Percentiles rank a stretch among this genome's conserved stretches.
Evolutionary conservation across 2,888 invertebrate species (phyloP).

Genomic region (Rutpela maculata): DNA sequence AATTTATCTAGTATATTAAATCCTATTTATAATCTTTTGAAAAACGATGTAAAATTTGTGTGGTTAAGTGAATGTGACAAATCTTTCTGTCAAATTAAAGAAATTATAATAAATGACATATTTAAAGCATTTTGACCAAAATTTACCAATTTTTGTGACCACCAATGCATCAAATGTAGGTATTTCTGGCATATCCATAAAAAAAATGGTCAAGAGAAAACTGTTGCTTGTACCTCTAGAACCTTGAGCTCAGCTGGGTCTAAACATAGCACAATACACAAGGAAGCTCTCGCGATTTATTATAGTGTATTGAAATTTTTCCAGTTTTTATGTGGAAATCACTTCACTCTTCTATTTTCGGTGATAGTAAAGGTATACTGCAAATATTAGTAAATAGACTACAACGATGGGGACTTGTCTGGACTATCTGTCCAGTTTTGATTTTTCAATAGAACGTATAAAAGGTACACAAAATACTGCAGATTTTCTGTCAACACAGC

Average conservation of each 20-base stretch:
- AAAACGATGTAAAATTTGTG: slow-evolving; percentile 32
- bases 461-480: too few species aligned
- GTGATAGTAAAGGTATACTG: not conserved
- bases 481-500: too few species aligned
- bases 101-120: too few species aligned
- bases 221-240: slow-evolving; percentile 39
- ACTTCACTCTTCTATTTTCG: not conserved
- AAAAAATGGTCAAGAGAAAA: slow-evolving; percentile 29
- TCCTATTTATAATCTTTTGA: slow-evolving; percentile 46
- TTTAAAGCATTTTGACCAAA: too few species aligned
- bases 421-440: too few species aligned
- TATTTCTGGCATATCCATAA: too few species aligned
- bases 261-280: too few species aligned
- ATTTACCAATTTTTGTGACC: too few species aligned
- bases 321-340: slow-evolving; percentile 16
- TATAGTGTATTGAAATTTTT: slow-evolving; percentile 29
- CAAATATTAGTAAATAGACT: too few species aligned
- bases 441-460: too few species aligned
- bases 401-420: too few species aligned
- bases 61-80: slow-evolving; percentile 45
- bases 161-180: too few species aligned
- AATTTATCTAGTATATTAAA: slow-evolving; percentile 35
- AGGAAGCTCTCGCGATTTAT: slow-evolving; percentile 17
- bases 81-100: slow-evolving; percentile 26
- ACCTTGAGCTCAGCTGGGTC: slow-evolving; percentile 36